Evolutionary conservation across 2,113 vertebrate genomes (phyloP), one percentile per base, ranked within the genome.

Genomic region (Urocynchramus pylzowi): DNA sequence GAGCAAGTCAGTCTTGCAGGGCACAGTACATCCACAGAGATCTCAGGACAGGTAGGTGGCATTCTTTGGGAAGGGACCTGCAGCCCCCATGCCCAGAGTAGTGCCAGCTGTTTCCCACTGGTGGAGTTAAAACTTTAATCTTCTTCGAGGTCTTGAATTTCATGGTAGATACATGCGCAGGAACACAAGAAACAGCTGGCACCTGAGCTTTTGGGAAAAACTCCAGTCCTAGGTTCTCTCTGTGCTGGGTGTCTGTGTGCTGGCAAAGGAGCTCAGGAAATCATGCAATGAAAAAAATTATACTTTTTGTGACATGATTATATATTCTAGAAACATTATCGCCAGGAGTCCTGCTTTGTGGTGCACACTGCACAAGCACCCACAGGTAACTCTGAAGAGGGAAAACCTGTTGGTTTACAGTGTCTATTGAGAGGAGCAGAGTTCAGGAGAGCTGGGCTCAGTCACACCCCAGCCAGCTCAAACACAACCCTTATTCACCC

Each of bases 261-360:
- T 41, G 42, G 42, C 17, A 63, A 81, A 65, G 37, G 13, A 91
- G 31, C 82, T 94, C 74, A 68, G 80, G 41, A 90, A 94, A 82
- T 94, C 37, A 7, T 75, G 50, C 33, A 80, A 45, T 88, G 54
- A 82, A 89, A 61, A 90, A 87, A 96, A 94, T 49, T 31, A 64
- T 68, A 75, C 35, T 57, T 87, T 84, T 56, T 45, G 16, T 76
- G 57, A 63, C 24, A 15, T n/a, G 45, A 82, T 90, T 79, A 37
- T 50, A 35, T 27, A 33, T 5, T 77, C 9, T 54, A 63, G 61
- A 71, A 83, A 14, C 27, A 19, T 28, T 64, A 79, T 60, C 89
- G 30, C 65, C 5, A 4, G 0, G 0, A 84, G 30, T 35, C 49
- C 65, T 77, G 23, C 76, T 93, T 88, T 68, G 61, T 64, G 63